These are phyloP conservation scores for Pyrocephalus nanus DNA, from an alignment of 2,797 vertebrate species.

Conservation along the genomic window DNA sequence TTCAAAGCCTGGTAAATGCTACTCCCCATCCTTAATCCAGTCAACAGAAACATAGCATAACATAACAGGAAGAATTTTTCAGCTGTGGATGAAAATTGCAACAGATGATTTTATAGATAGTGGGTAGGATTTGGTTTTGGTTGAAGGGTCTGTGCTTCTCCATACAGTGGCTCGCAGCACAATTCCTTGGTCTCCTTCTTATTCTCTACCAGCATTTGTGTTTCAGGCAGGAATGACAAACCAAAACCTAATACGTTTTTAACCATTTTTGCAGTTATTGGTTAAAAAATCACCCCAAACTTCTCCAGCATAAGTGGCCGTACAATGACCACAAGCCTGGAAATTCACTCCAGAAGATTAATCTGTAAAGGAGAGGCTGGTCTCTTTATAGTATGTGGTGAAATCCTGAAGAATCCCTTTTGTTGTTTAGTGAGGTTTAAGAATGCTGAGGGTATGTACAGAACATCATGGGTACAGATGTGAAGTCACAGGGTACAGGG, in stretches of 20 bases:
- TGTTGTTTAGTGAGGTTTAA: neutral
- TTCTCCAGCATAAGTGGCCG: neutral
- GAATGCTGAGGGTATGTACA: neutral
- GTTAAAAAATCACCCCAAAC: neutral
- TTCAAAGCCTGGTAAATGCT: neutral
- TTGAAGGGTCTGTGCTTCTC: neutral
- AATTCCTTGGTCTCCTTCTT: neutral
- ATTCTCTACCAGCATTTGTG: neutral
- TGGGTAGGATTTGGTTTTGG: neutral
- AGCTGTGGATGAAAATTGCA: neutral
- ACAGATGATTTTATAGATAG: neutral
- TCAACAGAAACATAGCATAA: neutral
- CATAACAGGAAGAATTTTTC: neutral
- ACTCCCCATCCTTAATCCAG: neutral
- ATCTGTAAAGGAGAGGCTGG: neutral
- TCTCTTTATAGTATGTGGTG: neutral
- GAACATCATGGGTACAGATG: neutral
- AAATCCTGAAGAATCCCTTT: neutral
- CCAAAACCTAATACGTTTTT: neutral
- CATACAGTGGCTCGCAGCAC: neutral
- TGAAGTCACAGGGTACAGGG: neutral
- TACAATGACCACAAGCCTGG: neutral
- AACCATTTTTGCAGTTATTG: neutral
- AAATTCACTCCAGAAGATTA: neutral
- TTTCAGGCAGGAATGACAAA: neutral